Base-by-base conservation (phyloP, 2,113 vertebrate species). In the Scomber colias region DNA sequence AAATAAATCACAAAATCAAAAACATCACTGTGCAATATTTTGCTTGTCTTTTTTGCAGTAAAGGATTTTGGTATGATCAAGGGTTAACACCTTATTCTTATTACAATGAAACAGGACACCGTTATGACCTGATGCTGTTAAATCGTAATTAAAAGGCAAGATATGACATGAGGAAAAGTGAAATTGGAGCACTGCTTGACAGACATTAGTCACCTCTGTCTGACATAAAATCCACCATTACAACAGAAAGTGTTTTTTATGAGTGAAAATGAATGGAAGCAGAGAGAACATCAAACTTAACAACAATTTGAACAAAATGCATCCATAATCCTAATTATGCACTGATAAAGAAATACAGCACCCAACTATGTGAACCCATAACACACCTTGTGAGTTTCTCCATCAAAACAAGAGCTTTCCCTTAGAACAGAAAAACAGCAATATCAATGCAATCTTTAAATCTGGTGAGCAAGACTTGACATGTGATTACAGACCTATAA, bases 131-230 rank as follows among this genome's bases (percentile, higher is more conserved):
- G 57, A 80, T 24, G 69, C 31, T 66, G 62, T 67, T 71, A 51
- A 44, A 51, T 30, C 27, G 75, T 75, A 85, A 87, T 90, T 82
- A 85, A 83, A 88, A 83, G 82, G 77, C 84, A 54, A 80, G 84
- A 87, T 48, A 65, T 75, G 82, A 79, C 86, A 90, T 53, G 86
- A 85, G 24, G 45, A 50, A 19, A 27, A 21, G 75, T 49, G 16
- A 30, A 55, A 63, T 17, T 17, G 51, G n/a, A 59, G 31, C 17
- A 5, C n/a, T 14, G 53, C 56, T 62, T 57, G 44, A 69, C 17
- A 63, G 49, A 76, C 21, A 63, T 68, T 59, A 35, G 50, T 65
- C 24, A 69, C 60, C 71, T 69, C 11, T n/a, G 65, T 60, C 51
- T 12, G n/a, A 62, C 24, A 17, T 8, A 31, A 45, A 40, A 16